phyloP scores from a whole-genome alignment of 2,797 vertebrate species.

The Chelonia mydas region DNA sequence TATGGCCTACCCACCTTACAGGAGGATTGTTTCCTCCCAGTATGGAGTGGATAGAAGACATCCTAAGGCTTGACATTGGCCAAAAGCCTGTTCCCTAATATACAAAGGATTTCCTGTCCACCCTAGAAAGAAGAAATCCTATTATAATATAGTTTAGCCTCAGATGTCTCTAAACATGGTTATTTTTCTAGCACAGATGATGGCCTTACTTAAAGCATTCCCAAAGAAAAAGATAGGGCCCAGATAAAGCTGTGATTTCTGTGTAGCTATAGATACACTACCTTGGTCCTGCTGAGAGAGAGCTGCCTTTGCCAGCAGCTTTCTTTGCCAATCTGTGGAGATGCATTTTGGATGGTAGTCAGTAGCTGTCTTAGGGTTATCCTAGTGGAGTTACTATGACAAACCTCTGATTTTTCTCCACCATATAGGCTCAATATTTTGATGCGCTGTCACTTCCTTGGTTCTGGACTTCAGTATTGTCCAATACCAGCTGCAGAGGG shows the following conservation, averaged over 20 bases:
- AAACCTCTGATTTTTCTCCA: background rate
- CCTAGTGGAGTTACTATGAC: background rate
- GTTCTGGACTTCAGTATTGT: background rate
- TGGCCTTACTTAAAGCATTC: background rate
- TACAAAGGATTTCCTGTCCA: background rate
- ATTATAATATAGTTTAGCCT: background rate
- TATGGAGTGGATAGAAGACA: background rate
- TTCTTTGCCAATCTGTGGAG: background rate
- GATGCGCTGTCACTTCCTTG: background rate
- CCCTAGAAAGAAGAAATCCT: background rate
- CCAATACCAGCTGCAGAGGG: background rate
- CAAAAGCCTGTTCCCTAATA: background rate
- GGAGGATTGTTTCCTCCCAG: background rate
- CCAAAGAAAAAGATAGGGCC: background rate
- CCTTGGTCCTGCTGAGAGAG: background rate
- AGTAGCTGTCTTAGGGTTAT: background rate
- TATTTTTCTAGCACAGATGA: background rate
- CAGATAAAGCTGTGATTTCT: background rate
- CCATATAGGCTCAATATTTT: background rate
- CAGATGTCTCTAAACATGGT: background rate
- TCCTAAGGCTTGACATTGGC: background rate
- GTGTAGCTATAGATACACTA: background rate
- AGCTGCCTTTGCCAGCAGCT: background rate
- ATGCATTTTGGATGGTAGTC: background rate
- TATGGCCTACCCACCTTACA: fast-evolving